These are phyloP conservation scores for Falcaria lacertinaria DNA, from an alignment of 2,888 invertebrate species.

Conservation along the genomic window DNA sequence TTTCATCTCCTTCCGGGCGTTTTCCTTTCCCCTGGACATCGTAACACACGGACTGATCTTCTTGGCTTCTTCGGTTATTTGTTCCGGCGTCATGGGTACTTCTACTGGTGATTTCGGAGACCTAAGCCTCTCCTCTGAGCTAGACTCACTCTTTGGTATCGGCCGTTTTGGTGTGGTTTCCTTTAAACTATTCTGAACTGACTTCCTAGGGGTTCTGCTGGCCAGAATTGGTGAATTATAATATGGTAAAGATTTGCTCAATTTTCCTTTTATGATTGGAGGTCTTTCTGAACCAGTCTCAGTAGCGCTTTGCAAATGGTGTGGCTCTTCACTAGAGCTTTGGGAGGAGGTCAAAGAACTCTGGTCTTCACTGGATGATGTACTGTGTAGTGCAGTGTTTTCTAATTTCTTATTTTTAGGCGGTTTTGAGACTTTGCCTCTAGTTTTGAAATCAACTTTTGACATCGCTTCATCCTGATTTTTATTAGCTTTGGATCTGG, in stretches of 20 bases:
- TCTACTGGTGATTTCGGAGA: constrained; percentile 44
- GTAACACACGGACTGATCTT: constrained; percentile 80
- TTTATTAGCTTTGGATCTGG: constrained; percentile 15
- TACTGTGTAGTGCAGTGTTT: neutral
- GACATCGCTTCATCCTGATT: constrained; percentile 13
- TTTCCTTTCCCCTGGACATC: constrained; percentile 79
- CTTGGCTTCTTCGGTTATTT: constrained; percentile 35
- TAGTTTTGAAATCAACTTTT: constrained; percentile 4
- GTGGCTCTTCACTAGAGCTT: neutral
- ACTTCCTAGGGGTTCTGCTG: constrained; percentile 9
- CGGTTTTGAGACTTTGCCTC: neutral
- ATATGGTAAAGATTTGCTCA: constrained; percentile 17
- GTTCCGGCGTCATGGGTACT: constrained; percentile 42
- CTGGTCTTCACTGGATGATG: constrained; percentile 3
- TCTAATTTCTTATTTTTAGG: neutral
- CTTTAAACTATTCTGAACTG: constrained; percentile 1
- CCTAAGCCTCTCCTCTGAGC: constrained; percentile 53
- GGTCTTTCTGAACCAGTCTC: constrained; percentile 1
- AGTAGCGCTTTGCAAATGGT: neutral
- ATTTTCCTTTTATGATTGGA: neutral
- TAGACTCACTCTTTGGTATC: constrained; percentile 59
- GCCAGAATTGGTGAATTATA: constrained; percentile 9
- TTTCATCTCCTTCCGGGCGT: constrained; percentile 77
- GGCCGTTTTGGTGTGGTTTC: constrained; percentile 36
- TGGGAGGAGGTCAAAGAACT: neutral